Conservation (phyloP, 2,113 vertebrate genomes). For the Hippocampus barbouri region DNA sequence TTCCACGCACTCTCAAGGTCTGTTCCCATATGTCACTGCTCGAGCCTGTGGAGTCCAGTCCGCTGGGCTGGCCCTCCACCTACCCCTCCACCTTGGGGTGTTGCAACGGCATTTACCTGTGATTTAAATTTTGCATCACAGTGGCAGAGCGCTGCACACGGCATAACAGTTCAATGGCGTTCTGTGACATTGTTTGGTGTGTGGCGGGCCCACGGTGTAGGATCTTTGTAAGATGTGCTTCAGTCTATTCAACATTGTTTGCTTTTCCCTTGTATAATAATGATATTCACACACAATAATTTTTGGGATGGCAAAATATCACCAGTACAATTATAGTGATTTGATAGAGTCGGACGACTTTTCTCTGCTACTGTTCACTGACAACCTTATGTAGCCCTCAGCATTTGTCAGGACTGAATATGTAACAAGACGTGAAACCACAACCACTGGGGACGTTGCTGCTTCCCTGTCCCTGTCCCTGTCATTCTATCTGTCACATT, state of each 20-base stretch:
- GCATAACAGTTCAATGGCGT: too few species aligned
- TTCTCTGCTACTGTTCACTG: constrained; percentile 26
- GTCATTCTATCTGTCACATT: constrained; percentile 56
- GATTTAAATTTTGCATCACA: too few species aligned
- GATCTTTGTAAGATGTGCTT: not conserved
- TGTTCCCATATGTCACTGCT: too few species aligned
- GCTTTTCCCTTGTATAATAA: not conserved
- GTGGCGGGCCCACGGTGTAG: too few species aligned
- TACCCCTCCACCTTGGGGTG: too few species aligned
- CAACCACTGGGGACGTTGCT: constrained; percentile 45
- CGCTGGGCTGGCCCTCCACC: too few species aligned
- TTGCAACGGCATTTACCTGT: too few species aligned
- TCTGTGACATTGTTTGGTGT: too few species aligned
- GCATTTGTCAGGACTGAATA: constrained; percentile 47
- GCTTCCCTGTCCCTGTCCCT: constrained; percentile 51
- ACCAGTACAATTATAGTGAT: not conserved
- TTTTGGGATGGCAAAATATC: not conserved
- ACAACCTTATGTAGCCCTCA: constrained; percentile 33
- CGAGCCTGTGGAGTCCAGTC: too few species aligned
- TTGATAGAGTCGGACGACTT: not conserved
- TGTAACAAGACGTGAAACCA: constrained; percentile 52
- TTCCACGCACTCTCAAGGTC: too few species aligned
- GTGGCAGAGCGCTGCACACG: not conserved
- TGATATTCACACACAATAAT: not conserved
- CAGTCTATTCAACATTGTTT: not conserved